Evolutionary conservation across 2,888 invertebrate genomes (phyloP).

Genomic region (Caenorhabditis drosophilae): DNA sequence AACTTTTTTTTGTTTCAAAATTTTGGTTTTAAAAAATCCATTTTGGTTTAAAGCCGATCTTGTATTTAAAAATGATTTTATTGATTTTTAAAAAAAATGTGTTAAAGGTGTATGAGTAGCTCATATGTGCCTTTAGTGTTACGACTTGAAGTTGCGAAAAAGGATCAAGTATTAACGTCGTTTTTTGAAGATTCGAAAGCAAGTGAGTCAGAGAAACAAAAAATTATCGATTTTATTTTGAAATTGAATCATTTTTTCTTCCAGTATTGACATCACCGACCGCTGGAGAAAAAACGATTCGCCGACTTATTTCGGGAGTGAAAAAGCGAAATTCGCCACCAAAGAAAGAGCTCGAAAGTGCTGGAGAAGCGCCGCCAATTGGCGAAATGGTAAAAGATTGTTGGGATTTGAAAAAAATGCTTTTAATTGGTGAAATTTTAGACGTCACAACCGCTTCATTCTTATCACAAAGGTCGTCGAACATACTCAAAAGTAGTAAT

Average conservation of each 20-base stretch:
- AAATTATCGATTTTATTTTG: too few species aligned
- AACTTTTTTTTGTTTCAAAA: not conserved
- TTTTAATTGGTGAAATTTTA: slow-evolving; percentile 11
- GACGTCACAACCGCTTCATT: slow-evolving; percentile 11
- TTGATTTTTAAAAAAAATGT: not conserved
- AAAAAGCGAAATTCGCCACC: slow-evolving; percentile 35
- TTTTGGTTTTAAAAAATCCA: not conserved
- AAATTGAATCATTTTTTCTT: not conserved
- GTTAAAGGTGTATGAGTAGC: slow-evolving; percentile 13
- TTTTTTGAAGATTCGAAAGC: slow-evolving; percentile 31
- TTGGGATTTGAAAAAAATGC: too few species aligned
- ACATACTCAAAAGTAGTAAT: slow-evolving; percentile 64
- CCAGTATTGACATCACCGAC: slow-evolving; percentile 16
- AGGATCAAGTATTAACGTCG: slow-evolving; percentile 12
- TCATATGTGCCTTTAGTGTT: slow-evolving; percentile 45
- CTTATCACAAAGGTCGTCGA: slow-evolving; percentile 45
- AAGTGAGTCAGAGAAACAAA: slow-evolving; percentile 1
- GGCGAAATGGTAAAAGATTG: slow-evolving; percentile 14
- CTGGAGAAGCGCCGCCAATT: slow-evolving; percentile 11
- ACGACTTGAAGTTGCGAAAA: slow-evolving; percentile 37
- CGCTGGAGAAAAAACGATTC: slow-evolving; percentile 38
- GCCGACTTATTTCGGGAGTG: slow-evolving; percentile 29
- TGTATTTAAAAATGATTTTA: too few species aligned
- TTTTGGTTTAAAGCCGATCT: not conserved
- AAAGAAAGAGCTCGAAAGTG: slow-evolving; percentile 12